Percentiles rank a stretch among this genome's conserved stretches.
Evolutionary conservation across 2,888 invertebrate species (phyloP).

Genomic region (Nyleta sp.): DNA sequence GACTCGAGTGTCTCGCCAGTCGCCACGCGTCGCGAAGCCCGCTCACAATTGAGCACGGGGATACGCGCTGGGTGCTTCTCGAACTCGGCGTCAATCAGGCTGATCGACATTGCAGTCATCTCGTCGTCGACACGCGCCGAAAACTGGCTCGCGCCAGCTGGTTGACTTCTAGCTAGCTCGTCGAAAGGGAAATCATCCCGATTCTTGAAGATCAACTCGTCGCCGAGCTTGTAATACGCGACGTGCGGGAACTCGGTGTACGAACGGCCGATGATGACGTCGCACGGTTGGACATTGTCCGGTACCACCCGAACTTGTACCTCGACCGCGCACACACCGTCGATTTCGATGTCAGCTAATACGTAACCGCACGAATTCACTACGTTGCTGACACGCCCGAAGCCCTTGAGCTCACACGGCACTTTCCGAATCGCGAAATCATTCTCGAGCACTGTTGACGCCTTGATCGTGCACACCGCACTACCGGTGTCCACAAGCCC

Average conservation of each 20-base stretch:
- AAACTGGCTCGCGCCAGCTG: too few species aligned
- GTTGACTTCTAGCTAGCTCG: background rate
- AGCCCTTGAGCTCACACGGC: background rate
- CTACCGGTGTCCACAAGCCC: background rate
- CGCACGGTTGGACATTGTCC: constrained; percentile 1
- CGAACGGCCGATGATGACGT: background rate
- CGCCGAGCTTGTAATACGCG: background rate
- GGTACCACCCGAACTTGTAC: constrained; percentile 4
- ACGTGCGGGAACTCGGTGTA: background rate
- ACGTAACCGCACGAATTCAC: background rate
- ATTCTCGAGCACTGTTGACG: constrained; percentile 4
- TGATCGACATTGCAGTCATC: too few species aligned
- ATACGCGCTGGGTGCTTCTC: too few species aligned
- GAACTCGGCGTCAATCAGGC: too few species aligned
- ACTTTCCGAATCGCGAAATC: too few species aligned
- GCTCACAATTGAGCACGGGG: too few species aligned
- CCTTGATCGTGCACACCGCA: constrained; percentile 14
- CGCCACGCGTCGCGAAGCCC: too few species aligned
- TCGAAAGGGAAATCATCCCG: background rate
- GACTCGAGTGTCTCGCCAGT: too few species aligned
- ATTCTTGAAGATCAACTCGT: background rate
- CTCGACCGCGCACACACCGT: background rate
- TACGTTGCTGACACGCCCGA: background rate
- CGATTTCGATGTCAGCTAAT: background rate
- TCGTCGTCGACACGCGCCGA: too few species aligned